A percentile compares a stretch with the other conserved stretches of the same genome.
These are phyloP conservation scores for Agriopis aurantiaria DNA, from an alignment of 2,888 invertebrate genomes.

Conservation along the genomic window DNA sequence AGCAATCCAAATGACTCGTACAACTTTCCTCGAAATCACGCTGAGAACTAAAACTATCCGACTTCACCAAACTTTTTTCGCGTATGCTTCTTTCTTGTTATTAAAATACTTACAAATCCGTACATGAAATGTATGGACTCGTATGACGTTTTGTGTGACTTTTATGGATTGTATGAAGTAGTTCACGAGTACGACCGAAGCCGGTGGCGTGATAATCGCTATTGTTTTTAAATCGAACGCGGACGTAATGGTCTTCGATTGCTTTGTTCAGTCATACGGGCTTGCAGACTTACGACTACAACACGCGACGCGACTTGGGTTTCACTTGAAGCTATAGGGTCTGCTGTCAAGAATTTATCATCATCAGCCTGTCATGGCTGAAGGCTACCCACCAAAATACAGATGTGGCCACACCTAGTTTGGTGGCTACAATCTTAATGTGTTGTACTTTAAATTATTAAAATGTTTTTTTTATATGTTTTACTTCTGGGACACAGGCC, in stretches of 20 bases:
- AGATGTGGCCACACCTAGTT: too few species aligned
- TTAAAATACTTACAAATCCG: neutral
- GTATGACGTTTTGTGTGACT: conserved; percentile 26
- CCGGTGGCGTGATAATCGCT: conserved; percentile 36
- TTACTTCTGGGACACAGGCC: too few species aligned
- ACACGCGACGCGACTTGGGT: conserved; percentile 7
- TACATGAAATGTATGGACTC: neutral
- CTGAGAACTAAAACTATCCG: neutral
- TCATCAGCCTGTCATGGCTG: too few species aligned
- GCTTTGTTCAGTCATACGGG: conserved; percentile 49
- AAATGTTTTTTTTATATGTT: too few species aligned
- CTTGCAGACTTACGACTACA: conserved; percentile 51
- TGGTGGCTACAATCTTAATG: too few species aligned
- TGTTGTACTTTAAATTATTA: too few species aligned
- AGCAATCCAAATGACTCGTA: neutral
- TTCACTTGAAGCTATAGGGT: too few species aligned
- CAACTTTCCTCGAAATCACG: neutral
- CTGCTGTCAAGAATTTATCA: too few species aligned
- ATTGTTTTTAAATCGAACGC: conserved; percentile 58
- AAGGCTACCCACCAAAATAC: too few species aligned
- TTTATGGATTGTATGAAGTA: conserved; percentile 30
- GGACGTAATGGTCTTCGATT: conserved; percentile 58
- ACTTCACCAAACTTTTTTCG: too few species aligned
- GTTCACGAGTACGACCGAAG: conserved; percentile 35
- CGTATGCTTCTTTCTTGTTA: neutral